Evolutionary conservation across 2,797 vertebrate genomes (phyloP).

Genomic region (Cirrhinus molitorella): DNA sequence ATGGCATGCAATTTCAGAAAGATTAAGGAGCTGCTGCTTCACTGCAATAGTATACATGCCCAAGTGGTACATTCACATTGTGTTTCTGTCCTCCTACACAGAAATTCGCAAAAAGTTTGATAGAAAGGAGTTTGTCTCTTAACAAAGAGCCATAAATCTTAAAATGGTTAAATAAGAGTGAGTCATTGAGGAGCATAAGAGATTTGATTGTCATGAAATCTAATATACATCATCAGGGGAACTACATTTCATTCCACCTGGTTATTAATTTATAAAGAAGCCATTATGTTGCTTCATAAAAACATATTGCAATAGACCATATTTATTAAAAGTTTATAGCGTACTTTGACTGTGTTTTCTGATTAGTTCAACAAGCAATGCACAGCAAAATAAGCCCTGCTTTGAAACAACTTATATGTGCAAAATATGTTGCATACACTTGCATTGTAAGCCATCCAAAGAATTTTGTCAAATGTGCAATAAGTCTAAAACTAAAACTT

Average conservation of each 20-base stretch:
- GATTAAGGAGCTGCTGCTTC: not conserved
- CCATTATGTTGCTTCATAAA: not conserved
- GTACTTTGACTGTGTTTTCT: not conserved
- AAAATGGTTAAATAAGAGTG: not conserved
- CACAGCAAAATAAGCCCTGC: not conserved
- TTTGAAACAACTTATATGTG: not conserved
- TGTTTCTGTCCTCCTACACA: not conserved
- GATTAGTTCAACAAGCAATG: not conserved
- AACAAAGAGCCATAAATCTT: not conserved
- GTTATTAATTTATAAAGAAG: not conserved
- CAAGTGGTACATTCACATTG: not conserved
- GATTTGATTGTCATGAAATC: not conserved
- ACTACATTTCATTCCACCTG: not conserved
- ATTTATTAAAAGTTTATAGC: not conserved
- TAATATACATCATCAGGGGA: not conserved
- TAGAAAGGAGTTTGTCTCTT: not conserved
- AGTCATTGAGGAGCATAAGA: not conserved
- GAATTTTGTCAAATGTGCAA: not conserved
- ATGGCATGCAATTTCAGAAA: not conserved
- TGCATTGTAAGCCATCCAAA: not conserved
- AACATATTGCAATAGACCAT: not conserved
- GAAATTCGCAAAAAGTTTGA: not conserved
- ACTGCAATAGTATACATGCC: not conserved
- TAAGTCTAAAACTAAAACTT: no score
- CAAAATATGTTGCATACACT: not conserved